Base-by-base conservation (phyloP, 2,888 invertebrate species). In the Calameuta filiformis region DNA sequence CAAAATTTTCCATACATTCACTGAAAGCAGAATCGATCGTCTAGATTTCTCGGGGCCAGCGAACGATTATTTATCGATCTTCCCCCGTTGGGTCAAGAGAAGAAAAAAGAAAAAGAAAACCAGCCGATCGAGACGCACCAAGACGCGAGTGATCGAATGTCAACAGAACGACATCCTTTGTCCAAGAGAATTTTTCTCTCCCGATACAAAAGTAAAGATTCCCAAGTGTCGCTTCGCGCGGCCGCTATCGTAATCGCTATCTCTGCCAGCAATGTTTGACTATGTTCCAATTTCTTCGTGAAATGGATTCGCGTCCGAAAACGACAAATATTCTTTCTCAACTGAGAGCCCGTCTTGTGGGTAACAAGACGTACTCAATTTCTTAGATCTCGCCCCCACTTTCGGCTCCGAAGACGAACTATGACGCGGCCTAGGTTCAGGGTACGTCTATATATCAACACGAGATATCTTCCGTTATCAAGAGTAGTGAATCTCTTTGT, bases 301-400 rank as follows among this genome's bases (percentile, higher is more conserved):
- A 71, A 71, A 71, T 71, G 31, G 23, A 77, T 35, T 73, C 81
- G 85, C 86, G 87, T 86, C 86, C 88, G 89, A 86, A 87, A 90
- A 88, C 85, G 82, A 80, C 80, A 82, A 84, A 81, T 89, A 86
- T 88, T 85, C 86, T 83, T 83, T 83, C 81, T 77, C 84, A 84
- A 90, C 90, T 90, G 89, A 86, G 82, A 80, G 78, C 78, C 79
- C 78, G 77, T 80, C 80, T 82, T 80, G 81, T 78, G 81, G 81
- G 79, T 83, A 80, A 83, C 81, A 82, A 83, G 85, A 83, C 81
- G 82, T 83, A 81, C 83, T 84, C 82, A 81, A 82, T 80, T 79
- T 81, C 80, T 73, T 78, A 23, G 74, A 35, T 73, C 34, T 35
- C 34, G 81, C 77, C 82, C 81, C 82, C 83, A 82, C 84, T 80